Conservation (phyloP, 2,797 vertebrate genomes). For the Alectoris magna region DNA sequence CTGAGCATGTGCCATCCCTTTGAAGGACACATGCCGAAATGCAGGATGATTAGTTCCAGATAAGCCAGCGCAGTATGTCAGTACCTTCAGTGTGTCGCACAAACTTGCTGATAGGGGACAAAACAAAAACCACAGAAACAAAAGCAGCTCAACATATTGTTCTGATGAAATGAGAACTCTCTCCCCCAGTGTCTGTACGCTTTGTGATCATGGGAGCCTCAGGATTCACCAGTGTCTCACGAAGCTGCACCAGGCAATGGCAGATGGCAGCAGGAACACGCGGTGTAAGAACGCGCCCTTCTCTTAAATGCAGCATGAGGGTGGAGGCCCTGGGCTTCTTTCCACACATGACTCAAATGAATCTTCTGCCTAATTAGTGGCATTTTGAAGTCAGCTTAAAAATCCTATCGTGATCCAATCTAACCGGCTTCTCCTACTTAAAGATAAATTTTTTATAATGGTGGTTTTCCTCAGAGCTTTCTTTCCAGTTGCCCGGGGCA, state of each 20-base stretch:
- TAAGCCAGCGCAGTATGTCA: neutral
- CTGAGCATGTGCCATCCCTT: neutral
- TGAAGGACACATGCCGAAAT: neutral
- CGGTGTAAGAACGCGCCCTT: too few species aligned
- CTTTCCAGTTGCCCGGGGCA: neutral
- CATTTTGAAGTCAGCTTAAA: neutral
- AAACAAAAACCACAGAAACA: neutral
- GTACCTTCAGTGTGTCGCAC: neutral
- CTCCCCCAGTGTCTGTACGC: neutral
- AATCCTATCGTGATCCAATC: neutral
- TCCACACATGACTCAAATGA: neutral
- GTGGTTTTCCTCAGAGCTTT: neutral
- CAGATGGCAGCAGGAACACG: neutral
- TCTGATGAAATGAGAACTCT: neutral
- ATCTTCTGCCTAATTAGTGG: neutral
- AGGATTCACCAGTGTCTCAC: neutral
- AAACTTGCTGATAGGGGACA: neutral
- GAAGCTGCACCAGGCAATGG: neutral
- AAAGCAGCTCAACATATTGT: neutral
- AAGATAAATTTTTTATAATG: neutral
- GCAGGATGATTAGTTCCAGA: neutral
- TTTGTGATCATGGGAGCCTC: accelerated
- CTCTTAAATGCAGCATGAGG: neutral
- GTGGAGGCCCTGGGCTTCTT: neutral
- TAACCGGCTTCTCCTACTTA: neutral